phyloP scores from a whole-genome alignment of 1,140 invertebrate genomes.

The Drosophila subobscura region DNA sequence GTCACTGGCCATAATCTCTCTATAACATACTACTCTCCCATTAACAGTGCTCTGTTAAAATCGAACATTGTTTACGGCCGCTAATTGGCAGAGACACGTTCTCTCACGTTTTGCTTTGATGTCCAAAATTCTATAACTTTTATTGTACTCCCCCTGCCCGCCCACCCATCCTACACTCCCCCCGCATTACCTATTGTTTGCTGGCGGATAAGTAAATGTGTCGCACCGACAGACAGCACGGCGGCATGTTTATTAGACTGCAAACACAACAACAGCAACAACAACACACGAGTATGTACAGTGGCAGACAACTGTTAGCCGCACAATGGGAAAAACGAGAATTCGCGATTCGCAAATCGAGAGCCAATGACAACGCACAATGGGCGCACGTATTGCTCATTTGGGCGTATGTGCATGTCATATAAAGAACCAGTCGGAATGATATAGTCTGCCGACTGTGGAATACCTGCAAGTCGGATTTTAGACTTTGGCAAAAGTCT shows the following conservation, averaged over 20 bases:
- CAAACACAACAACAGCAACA: conserved; percentile 33
- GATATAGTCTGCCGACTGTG: conserved; percentile 1
- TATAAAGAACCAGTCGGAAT: conserved; percentile 13
- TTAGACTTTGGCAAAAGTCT: too few relatives aligned
- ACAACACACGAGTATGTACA: conserved; percentile 7
- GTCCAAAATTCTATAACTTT: conserved; percentile 37
- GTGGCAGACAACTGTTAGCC: conserved; percentile 45
- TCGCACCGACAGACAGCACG: conserved; percentile 55
- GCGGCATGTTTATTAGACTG: conserved; percentile 69
- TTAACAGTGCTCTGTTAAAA: conserved; percentile 18
- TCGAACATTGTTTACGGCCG: conserved; percentile 1
- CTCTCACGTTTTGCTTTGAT: conserved; percentile 1
- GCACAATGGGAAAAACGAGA: conserved; percentile 37
- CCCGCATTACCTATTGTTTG: neutral
- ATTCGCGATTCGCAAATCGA: conserved; percentile 13
- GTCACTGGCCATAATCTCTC: conserved; percentile 1
- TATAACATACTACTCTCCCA: neutral
- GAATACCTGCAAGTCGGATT: too few relatives aligned
- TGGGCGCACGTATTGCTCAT: conserved; percentile 39
- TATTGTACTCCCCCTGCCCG: conserved; percentile 13
- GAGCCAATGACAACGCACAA: conserved; percentile 59
- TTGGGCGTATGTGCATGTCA: conserved; percentile 37
- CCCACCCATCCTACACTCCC: too few relatives aligned
- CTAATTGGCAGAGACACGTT: conserved; percentile 26
- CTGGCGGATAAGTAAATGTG: conserved; percentile 39